A percentile compares a stretch with the other conserved stretches of the same genome.
These are phyloP conservation scores for Papilio machaon DNA, from an alignment of 1,140 invertebrate genomes.

Conservation along the genomic window DNA sequence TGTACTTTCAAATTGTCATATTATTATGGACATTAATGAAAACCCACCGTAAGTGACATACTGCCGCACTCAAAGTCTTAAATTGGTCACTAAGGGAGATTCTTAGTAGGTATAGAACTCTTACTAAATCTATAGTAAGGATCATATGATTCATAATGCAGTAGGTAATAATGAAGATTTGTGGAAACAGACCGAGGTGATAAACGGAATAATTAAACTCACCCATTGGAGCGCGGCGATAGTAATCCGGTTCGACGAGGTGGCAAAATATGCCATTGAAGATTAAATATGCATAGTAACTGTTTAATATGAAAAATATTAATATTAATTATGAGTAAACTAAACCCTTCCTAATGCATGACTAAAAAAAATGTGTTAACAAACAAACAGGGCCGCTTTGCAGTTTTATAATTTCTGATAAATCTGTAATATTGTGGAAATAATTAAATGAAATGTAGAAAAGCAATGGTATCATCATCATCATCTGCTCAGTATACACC, in stretches of 20 bases:
- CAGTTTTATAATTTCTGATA: no score
- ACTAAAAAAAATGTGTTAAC: no score
- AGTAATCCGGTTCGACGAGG: conserved; percentile 37
- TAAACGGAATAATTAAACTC: conserved; percentile 59
- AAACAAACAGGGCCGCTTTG: no score
- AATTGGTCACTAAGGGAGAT: neutral
- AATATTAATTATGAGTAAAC: no score
- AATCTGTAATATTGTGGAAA: neutral
- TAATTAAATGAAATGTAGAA: neutral
- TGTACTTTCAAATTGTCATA: no score
- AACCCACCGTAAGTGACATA: no score
- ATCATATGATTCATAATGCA: neutral
- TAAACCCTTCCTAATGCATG: no score
- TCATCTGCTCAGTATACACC: no score
- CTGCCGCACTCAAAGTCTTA: no score
- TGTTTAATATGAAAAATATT: neutral
- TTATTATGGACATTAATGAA: no score
- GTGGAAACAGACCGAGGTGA: conserved; percentile 29
- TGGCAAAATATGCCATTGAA: neutral
- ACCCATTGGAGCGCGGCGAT: conserved; percentile 42
- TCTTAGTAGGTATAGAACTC: neutral
- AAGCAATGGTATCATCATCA: no score
- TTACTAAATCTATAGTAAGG: neutral
- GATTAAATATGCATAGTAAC: neutral
- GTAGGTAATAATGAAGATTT: conserved; percentile 1